phyloP scores from a whole-genome alignment of 1,140 invertebrate genomes.

The Xylocopa sonorina region DNA sequence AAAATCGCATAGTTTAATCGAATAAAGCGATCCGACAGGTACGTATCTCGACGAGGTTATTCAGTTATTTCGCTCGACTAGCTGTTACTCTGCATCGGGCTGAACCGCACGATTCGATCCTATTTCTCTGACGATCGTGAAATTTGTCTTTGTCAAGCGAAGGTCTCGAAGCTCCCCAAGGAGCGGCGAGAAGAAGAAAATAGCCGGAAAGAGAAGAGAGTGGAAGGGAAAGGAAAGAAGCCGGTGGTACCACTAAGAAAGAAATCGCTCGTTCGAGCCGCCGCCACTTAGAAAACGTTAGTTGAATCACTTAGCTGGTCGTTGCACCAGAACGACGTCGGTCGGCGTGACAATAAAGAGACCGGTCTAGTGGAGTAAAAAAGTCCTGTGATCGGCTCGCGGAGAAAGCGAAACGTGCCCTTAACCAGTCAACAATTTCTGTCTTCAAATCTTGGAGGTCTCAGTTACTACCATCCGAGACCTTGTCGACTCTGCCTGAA shows the following conservation, averaged over 20 bases:
- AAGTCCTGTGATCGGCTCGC: background rate
- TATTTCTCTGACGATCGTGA: background rate
- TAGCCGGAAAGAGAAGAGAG: slow-evolving; percentile 11
- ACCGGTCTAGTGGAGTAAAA: slow-evolving; percentile 34
- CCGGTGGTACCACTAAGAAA: slow-evolving; percentile 23
- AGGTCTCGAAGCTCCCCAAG: slow-evolving; percentile 16
- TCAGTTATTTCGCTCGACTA: too few relatives aligned
- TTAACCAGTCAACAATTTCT: slow-evolving; percentile 3
- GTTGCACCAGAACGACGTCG: slow-evolving; percentile 55
- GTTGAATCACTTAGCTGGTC: slow-evolving; percentile 61
- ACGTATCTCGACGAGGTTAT: too few relatives aligned
- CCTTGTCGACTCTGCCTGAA: background rate
- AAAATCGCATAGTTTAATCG: too few relatives aligned
- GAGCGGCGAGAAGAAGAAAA: slow-evolving; percentile 14
- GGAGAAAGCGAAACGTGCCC: slow-evolving; percentile 49
- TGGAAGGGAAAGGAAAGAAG: background rate
- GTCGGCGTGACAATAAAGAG: slow-evolving; percentile 56
- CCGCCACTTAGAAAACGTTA: slow-evolving; percentile 54
- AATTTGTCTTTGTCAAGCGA: slow-evolving; percentile 26
- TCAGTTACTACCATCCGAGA: background rate
- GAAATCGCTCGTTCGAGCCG: slow-evolving; percentile 34
- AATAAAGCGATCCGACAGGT: too few relatives aligned
- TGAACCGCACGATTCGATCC: slow-evolving; percentile 28
- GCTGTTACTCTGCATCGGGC: too few relatives aligned
- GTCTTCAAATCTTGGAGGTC: background rate